phyloP scores from a whole-genome alignment of 2,113 vertebrate genomes.

The Morone saxatilis region DNA sequence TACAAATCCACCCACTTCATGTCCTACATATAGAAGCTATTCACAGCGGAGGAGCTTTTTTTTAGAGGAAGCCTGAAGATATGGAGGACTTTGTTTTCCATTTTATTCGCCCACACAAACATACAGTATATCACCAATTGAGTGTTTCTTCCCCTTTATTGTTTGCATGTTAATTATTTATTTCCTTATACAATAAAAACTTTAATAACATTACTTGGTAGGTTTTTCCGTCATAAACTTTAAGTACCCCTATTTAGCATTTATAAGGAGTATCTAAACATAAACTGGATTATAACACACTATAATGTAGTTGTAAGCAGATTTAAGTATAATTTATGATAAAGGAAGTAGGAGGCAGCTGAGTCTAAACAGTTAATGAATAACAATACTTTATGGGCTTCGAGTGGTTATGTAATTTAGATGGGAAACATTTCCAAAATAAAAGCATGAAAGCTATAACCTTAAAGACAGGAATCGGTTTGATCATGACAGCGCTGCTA shows the following conservation, averaged over 20 bases:
- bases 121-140: slow-evolving; percentile 12
- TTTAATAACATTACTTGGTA: no score
- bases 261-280: not conserved
- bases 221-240: no score
- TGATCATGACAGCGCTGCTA: slow-evolving; percentile 50
- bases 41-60: slow-evolving; percentile 43
- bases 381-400: not conserved
- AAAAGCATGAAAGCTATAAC: slow-evolving; percentile 3
- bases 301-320: not conserved
- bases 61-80: slow-evolving; percentile 41
- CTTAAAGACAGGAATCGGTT: slow-evolving; percentile 23
- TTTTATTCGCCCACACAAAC: slow-evolving; percentile 45
- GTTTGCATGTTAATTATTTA: not conserved
- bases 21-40: slow-evolving; percentile 57
- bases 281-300: not conserved
- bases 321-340: not conserved
- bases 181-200: not conserved
- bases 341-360: not conserved
- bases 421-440: slow-evolving; percentile 6
- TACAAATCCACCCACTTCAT: slow-evolving; percentile 59
- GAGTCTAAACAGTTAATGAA: not conserved
- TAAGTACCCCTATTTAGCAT: not conserved
- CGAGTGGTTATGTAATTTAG: slow-evolving; percentile 1
- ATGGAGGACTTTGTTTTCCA: slow-evolving; percentile 32
- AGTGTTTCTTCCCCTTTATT: not conserved